A percentile compares a stretch with the other conserved stretches of the same genome.
Conservation (phyloP, 2,888 invertebrate species). For the Synanthedon myopaeformis region DNA sequence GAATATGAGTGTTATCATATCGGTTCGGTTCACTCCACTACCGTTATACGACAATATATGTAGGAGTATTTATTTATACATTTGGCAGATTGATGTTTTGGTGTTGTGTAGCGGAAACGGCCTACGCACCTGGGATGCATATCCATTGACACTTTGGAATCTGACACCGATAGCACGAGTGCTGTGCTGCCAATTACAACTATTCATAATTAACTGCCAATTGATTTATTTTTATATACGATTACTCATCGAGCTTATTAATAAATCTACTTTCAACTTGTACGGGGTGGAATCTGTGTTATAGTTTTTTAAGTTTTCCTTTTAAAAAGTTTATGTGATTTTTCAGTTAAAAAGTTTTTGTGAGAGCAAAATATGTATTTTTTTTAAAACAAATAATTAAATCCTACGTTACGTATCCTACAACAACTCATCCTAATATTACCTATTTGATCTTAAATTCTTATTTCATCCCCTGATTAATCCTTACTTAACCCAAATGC, state of each 20-base stretch:
- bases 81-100: conserved; percentile 6
- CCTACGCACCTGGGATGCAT: conserved; percentile 5
- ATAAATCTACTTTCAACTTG: background rate
- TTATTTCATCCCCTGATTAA: no score
- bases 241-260: background rate
- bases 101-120: conserved; percentile 5
- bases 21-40: background rate
- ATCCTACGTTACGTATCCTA: no score
- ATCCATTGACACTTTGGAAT: conserved; percentile 25
- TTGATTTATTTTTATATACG: background rate
- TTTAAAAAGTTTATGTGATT: no score
- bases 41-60: background rate
- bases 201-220: background rate
- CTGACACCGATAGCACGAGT: conserved; percentile 16
- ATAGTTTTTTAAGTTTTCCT: no score
- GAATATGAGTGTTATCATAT: background rate
- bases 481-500: no score
- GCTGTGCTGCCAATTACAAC: background rate
- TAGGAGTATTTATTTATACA: background rate
- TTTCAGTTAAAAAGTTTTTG: no score
- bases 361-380: no score
- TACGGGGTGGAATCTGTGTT: no score
- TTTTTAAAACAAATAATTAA: no score
- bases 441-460: no score
- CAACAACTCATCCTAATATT: no score